A percentile compares a stretch with the other conserved stretches of the same genome.
phyloP scores from a whole-genome alignment of 2,888 invertebrate species.

The Luperina testacea region DNA sequence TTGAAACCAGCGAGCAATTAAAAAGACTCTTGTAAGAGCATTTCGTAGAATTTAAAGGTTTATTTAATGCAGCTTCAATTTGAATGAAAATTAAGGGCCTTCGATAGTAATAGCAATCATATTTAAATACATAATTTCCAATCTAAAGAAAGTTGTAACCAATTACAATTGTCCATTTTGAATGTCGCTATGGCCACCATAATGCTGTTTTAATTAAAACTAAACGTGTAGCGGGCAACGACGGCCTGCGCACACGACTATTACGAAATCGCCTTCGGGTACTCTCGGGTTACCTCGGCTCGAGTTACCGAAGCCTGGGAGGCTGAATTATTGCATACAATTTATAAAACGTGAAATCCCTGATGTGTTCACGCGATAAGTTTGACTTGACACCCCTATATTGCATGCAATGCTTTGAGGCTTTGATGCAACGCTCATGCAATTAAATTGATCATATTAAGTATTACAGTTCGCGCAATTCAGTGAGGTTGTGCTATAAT shows the following conservation, averaged over 20 bases:
- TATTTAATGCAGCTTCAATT: too few species aligned
- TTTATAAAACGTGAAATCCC: slow-evolving; percentile 62
- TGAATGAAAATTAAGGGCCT: too few species aligned
- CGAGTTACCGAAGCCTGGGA: slow-evolving; percentile 56
- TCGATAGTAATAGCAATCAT: too few species aligned
- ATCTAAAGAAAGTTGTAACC: too few species aligned
- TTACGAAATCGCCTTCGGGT: slow-evolving; percentile 61
- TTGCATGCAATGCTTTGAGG: slow-evolving; percentile 42
- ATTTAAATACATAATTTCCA: too few species aligned
- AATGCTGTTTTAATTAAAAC: slow-evolving; percentile 61
- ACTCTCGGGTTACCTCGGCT: slow-evolving; percentile 60
- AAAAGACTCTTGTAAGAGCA: too few species aligned
- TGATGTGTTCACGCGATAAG: slow-evolving; percentile 56
- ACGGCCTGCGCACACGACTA: slow-evolving; percentile 37
- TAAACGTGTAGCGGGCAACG: slow-evolving; percentile 43
- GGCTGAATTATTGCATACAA: slow-evolving; percentile 60
- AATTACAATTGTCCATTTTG: slow-evolving; percentile 16
- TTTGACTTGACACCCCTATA: slow-evolving; percentile 52
- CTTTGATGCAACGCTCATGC: slow-evolving; percentile 46
- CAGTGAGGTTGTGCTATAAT: slow-evolving; percentile 26
- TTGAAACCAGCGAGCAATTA: too few species aligned
- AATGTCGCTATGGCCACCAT: slow-evolving; percentile 39
- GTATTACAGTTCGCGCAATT: slow-evolving; percentile 21
- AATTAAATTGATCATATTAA: slow-evolving; percentile 49
- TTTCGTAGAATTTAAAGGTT: too few species aligned